These are phyloP conservation scores for Patella caerulea DNA, from an alignment of 2,888 invertebrate genomes.

Conservation along the genomic window DNA sequence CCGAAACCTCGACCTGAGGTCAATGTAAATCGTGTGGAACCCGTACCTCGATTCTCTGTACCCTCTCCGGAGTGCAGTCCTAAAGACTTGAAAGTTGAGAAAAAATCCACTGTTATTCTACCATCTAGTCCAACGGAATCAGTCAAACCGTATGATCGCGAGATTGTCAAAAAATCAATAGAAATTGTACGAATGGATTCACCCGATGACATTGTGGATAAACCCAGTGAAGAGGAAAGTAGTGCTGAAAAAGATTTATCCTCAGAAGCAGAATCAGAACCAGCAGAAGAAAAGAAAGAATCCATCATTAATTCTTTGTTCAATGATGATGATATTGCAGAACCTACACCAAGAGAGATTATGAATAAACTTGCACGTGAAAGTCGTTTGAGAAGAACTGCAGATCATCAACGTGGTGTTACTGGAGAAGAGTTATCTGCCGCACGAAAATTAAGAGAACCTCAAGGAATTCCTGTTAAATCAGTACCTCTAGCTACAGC, in stretches of 20 bases:
- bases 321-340: constrained; percentile 59
- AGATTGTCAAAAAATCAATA: constrained; percentile 41
- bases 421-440: constrained; percentile 33
- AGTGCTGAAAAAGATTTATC: constrained; percentile 16
- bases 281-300: constrained; percentile 23
- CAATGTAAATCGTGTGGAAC: constrained; percentile 59
- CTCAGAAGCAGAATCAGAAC: constrained; percentile 23
- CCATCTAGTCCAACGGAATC: background rate
- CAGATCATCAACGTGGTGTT: constrained; percentile 62
- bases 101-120: background rate
- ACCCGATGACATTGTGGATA: constrained; percentile 11
- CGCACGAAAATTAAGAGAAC: constrained; percentile 57
- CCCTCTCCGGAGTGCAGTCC: constrained; percentile 20
- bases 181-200: constrained; percentile 41
- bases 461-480: constrained; percentile 64
- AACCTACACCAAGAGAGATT: constrained; percentile 65
- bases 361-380: constrained; percentile 64
- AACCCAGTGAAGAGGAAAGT: constrained; percentile 24
- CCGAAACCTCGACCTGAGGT: constrained; percentile 55
- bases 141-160: constrained; percentile 18
- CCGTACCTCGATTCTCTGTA: constrained; percentile 47
- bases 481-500: constrained; percentile 55
- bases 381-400: constrained; percentile 56
- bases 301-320: constrained; percentile 39
- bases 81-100: background rate